Evolutionary conservation across 2,113 vertebrate genomes (phyloP), one percentile per base, ranked within the genome.

Genomic region (Protomyctophum bolini): DNA sequence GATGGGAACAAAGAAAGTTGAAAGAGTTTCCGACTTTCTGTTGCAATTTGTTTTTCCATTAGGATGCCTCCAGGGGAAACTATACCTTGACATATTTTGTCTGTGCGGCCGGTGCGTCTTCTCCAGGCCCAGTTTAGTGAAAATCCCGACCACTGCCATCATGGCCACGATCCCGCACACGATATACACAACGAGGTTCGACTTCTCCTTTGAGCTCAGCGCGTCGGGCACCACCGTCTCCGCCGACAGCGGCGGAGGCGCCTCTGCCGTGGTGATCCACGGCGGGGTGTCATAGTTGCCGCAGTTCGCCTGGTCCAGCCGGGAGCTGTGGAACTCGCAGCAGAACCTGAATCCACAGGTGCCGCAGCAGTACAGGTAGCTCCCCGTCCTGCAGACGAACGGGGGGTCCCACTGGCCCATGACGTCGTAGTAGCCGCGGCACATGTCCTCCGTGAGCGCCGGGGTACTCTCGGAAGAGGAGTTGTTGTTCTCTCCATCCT

Each of bases 341-440:
- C 98, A 99, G 93, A 98, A 99, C 77, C 97, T 92, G 93, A 99
- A 99, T 93, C 97, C 98, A 93, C 98, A 99, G 93, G 97, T 99
- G 91, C 98, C 98, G 81, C 98, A 99, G 94, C 98, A 99, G 89
- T 95, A 99, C 81, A 98, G 93, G 94, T 98, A 99, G 91, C 93
- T 95, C 66, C 95, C 96, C 2, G 96, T 97, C 89, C 91, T 94
- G 93, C 98, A 99, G 82, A 97, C 95, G 88, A 99, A 99, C 86
- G 97, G 94, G 63, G 97, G 97, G 87, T 99, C 98, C 97, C 97
- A 99, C 90, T 99, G 98, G 83, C 98, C 98, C 98, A 99, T 99
- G 83, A 99, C 97, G 77, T 99, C 97, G 91, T 97, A 99, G 91
- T 99, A 99, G 61, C 98, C 98, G 68, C 95, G 93, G 88, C 98